These are phyloP conservation scores for Hippocampus barbouri DNA, from an alignment of 2,113 vertebrate species.

Conservation along the genomic window DNA sequence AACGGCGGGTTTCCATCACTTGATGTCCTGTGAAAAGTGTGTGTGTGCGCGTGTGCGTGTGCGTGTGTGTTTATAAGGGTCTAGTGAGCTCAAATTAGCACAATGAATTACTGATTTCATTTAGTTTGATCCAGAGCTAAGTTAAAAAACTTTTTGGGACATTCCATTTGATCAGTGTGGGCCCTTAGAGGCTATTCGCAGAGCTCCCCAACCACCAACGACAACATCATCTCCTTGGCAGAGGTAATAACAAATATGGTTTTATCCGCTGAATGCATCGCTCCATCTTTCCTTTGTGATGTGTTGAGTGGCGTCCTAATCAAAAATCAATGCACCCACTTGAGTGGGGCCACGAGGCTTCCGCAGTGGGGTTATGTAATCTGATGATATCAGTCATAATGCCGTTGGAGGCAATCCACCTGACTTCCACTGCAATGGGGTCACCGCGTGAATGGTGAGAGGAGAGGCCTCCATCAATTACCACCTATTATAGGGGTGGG, in stretches of 20 bases:
- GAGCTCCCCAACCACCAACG: neutral
- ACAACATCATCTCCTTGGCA: slow-evolving; percentile 27
- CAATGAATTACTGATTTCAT: neutral
- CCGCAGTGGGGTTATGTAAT: slow-evolving; percentile 82
- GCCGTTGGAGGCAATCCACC: slow-evolving; percentile 89
- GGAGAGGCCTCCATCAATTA: slow-evolving; percentile 86
- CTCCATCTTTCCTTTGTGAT: slow-evolving; percentile 57
- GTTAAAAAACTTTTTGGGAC: neutral
- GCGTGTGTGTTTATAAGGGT: neutral
- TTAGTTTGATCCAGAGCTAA: neutral
- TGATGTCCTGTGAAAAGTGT: slow-evolving; percentile 52
- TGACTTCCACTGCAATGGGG: slow-evolving; percentile 84
- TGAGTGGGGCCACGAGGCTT: slow-evolving; percentile 75
- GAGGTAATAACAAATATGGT: slow-evolving; percentile 15
- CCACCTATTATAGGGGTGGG: slow-evolving; percentile 86
- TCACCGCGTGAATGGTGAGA: slow-evolving; percentile 72
- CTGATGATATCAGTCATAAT: slow-evolving; percentile 95
- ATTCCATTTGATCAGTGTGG: neutral
- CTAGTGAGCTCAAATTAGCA: neutral
- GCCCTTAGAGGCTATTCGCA: neutral
- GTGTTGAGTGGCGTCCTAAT: slow-evolving; percentile 84
- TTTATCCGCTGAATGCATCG: slow-evolving; percentile 54
- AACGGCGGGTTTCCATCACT: slow-evolving; percentile 72
- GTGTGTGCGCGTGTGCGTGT: neutral
- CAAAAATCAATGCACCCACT: slow-evolving; percentile 90